phyloP scores from a whole-genome alignment of 2,113 vertebrate species.

The Entomyzon cyanotis region DNA sequence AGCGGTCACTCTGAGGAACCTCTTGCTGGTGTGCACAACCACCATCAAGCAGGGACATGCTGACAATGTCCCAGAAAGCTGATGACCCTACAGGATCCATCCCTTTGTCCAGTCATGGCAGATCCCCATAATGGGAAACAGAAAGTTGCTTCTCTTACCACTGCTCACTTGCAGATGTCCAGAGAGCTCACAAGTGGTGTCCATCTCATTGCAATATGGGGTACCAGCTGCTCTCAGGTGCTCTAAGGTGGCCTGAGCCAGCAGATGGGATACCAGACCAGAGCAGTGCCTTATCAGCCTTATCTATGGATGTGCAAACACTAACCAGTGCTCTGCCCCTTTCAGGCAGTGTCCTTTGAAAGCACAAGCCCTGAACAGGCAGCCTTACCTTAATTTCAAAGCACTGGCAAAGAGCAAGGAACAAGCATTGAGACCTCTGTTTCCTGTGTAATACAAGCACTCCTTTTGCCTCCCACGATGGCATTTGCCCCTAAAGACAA shows the following conservation, averaged over 20 bases:
- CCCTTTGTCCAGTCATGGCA: background rate
- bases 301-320: background rate
- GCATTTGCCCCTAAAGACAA: background rate
- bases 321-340: rapidly evolving
- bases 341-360: background rate
- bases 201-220: background rate
- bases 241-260: background rate
- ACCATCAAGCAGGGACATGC: background rate
- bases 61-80: background rate
- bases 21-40: background rate
- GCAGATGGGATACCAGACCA: background rate
- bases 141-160: background rate
- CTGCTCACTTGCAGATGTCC: rapidly evolving
- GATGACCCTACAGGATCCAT: background rate
- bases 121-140: background rate
- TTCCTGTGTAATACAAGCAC: background rate
- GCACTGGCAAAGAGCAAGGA: background rate
- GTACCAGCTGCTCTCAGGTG: background rate
- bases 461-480: background rate
- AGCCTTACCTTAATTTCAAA: background rate
- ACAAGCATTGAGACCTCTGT: background rate
- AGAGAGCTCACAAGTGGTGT: background rate
- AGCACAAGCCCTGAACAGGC: rapidly evolving
- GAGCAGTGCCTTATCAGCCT: background rate
- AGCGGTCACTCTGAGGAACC: background rate